Evolutionary conservation across 2,888 invertebrate species (phyloP).

Genomic region (Acleris emargana): DNA sequence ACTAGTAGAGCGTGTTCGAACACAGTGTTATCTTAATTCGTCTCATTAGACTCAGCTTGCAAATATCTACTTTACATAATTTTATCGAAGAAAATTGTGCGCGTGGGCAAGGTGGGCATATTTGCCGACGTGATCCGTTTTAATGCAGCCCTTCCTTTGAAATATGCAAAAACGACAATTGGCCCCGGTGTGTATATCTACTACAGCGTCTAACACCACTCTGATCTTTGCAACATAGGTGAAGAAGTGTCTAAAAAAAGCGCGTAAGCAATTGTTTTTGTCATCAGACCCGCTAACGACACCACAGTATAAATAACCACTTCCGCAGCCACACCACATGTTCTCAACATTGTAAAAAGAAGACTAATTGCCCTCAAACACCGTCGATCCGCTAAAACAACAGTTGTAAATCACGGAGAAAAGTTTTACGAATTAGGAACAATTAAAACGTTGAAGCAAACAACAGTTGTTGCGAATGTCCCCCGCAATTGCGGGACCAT

Average conservation of each 20-base stretch:
- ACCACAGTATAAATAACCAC: constrained; percentile 63
- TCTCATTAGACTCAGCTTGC: constrained; percentile 70
- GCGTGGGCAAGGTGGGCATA: constrained; percentile 72
- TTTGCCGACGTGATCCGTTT: constrained; percentile 62
- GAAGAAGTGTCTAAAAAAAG: constrained; percentile 40
- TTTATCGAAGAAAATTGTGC: constrained; percentile 77
- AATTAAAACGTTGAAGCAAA: constrained; percentile 81
- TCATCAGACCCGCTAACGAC: constrained; percentile 59
- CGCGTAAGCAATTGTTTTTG: constrained; percentile 48
- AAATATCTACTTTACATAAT: constrained; percentile 77
- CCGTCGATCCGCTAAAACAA: constrained; percentile 66
- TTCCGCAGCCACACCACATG: constrained; percentile 54
- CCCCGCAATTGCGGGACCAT: constrained; percentile 79
- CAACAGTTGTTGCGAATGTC: constrained; percentile 82
- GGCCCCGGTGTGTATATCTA: constrained; percentile 38
- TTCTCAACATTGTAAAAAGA: constrained; percentile 47
- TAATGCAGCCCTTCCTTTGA: constrained; percentile 69
- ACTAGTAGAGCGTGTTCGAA: constrained; percentile 65
- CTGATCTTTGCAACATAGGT: constrained; percentile 28
- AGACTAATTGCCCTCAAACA: constrained; percentile 52
- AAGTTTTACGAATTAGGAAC: constrained; percentile 82
- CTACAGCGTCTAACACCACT: constrained; percentile 38
- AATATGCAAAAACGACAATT: constrained; percentile 63
- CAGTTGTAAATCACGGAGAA: constrained; percentile 74
- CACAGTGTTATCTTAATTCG: constrained; percentile 72